Evolutionary conservation across 2,113 vertebrate species (phyloP).

Genomic region (Cynocephalus volans): DNA sequence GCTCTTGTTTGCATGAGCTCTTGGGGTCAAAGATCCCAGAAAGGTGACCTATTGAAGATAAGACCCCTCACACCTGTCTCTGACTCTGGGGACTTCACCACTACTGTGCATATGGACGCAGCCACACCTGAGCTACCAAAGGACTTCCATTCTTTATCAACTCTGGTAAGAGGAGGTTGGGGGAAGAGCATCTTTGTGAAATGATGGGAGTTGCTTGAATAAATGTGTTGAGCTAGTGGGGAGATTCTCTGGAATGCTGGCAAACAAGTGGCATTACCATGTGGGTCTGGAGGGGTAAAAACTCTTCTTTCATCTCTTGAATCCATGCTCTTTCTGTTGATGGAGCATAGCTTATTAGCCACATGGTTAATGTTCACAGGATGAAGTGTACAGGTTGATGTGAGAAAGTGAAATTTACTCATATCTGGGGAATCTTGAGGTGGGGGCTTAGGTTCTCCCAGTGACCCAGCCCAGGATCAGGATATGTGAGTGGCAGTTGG

Average conservation of each 20-base stretch:
- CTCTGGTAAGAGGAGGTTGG: constrained; percentile 92
- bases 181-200: no score
- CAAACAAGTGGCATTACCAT: not conserved
- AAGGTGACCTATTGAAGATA: constrained; percentile 89
- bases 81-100: constrained; percentile 96
- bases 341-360: not conserved
- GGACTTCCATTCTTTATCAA: constrained; percentile 94
- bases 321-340: not conserved
- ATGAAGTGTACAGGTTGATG: not conserved
- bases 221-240: not conserved
- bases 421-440: not conserved
- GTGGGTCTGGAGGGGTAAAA: not conserved
- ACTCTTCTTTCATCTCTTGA: not conserved
- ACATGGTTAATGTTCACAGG: not conserved
- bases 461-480: not conserved
- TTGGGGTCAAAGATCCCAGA: constrained; percentile 94
- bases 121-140: constrained; percentile 88
- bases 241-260: not conserved
- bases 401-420: not conserved
- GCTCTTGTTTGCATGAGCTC: constrained; percentile 99
- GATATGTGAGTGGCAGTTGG: not conserved
- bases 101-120: constrained; percentile 83
- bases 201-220: not conserved
- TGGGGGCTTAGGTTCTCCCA: not conserved
- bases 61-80: constrained; percentile 97